Conservation (phyloP, 2,797 vertebrate genomes). For the Xiphophorus birchmanni region DNA sequence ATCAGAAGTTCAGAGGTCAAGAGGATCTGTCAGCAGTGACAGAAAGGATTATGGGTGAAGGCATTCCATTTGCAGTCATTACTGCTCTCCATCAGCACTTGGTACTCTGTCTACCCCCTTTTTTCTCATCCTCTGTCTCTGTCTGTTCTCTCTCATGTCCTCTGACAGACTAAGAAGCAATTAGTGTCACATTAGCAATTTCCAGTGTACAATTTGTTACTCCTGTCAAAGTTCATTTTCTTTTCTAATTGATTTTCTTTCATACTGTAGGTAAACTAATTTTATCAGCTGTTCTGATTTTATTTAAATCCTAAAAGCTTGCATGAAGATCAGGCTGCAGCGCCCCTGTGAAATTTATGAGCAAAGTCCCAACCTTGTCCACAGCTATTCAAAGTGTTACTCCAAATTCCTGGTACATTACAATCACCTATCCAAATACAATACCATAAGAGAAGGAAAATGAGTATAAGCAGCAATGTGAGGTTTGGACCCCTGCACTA, state of each 20-base stretch:
- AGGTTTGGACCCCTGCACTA: constrained; percentile 76
- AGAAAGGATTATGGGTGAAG: constrained; percentile 84
- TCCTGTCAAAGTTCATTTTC: constrained; percentile 59
- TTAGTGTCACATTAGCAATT: constrained; percentile 85
- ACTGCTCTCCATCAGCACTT: constrained; percentile 79
- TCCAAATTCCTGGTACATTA: constrained; percentile 57
- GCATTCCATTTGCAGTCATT: constrained; percentile 85
- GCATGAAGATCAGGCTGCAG: constrained; percentile 7
- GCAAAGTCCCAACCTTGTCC: constrained; percentile 29
- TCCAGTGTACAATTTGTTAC: constrained; percentile 69
- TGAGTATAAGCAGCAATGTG: constrained; percentile 65
- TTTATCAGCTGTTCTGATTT: constrained; percentile 18
- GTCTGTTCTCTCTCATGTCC: constrained; percentile 75
- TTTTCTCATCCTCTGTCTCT: constrained; percentile 72
- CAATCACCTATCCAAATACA: constrained; percentile 65
- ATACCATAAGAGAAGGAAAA: constrained; percentile 53
- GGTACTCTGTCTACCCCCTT: constrained; percentile 63
- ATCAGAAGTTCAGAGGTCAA: constrained; percentile 82
- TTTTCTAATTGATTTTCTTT: neutral
- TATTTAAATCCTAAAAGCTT: constrained; percentile 11
- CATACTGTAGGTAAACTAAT: constrained; percentile 9
- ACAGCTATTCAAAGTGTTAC: constrained; percentile 37
- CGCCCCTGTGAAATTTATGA: constrained; percentile 6
- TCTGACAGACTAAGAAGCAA: constrained; percentile 83
- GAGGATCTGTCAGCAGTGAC: constrained; percentile 84